phyloP scores from a whole-genome alignment of 2,888 invertebrate genomes.

The Melangyna quadrimaculata region DNA sequence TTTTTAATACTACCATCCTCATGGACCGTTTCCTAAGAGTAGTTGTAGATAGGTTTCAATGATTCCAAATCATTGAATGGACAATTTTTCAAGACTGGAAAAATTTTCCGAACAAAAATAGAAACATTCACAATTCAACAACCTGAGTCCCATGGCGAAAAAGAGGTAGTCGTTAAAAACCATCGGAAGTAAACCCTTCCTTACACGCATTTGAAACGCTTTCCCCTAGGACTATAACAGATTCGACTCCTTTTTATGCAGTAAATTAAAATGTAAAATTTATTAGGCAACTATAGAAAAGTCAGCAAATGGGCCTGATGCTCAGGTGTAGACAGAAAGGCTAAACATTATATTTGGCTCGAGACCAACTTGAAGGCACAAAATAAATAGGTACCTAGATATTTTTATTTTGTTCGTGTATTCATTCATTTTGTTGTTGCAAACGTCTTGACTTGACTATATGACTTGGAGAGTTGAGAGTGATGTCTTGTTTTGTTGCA shows the following conservation, averaged over 20 bases:
- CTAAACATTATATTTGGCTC: too few relatives aligned
- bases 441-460: not conserved
- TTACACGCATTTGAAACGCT: not conserved
- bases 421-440: conserved; percentile 13
- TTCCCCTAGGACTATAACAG: not conserved
- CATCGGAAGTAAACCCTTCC: not conserved
- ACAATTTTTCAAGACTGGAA: too few relatives aligned
- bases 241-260: conserved; percentile 27
- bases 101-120: too few relatives aligned
- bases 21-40: too few relatives aligned
- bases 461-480: conserved; percentile 23
- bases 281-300: conserved; percentile 40
- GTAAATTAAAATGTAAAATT: conserved; percentile 61
- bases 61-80: too few relatives aligned
- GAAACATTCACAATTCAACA: too few relatives aligned
- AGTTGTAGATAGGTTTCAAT: too few relatives aligned
- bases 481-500: conserved; percentile 60
- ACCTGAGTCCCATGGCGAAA: too few relatives aligned
- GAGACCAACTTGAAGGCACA: conserved; percentile 8
- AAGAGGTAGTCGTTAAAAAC: too few relatives aligned
- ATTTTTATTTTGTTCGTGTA: not conserved
- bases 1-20: too few relatives aligned
- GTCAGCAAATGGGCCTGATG: not conserved
- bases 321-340: conserved; percentile 51
- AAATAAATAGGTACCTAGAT: not conserved